These are phyloP conservation scores for Catalaphyllia jardinei DNA, from an alignment of 64 coral and sea anemone species.

Conservation along the genomic window DNA sequence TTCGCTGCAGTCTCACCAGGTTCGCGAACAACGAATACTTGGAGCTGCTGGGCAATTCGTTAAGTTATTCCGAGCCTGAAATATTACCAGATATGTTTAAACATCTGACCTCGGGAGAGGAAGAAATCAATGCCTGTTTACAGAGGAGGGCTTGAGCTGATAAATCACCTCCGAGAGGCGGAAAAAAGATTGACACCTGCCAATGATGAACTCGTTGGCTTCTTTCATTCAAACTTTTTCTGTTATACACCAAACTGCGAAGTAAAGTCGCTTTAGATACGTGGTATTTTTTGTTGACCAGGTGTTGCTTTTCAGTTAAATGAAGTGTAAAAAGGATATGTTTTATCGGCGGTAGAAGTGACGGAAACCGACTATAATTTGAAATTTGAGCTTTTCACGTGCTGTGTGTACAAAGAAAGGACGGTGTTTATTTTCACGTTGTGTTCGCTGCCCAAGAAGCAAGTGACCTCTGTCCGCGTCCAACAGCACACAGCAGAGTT, in stretches of 20 bases:
- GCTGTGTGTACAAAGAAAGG: background rate
- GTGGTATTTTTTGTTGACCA: too few relatives aligned
- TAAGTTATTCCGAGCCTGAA: background rate
- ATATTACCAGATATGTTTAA: background rate
- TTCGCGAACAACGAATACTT: background rate
- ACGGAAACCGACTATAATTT: background rate
- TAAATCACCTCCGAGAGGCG: background rate
- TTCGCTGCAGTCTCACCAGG: background rate
- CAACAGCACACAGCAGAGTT: background rate
- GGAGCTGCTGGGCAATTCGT: too few relatives aligned
- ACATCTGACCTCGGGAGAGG: background rate
- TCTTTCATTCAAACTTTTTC: background rate
- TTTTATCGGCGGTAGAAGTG: background rate
- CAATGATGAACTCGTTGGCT: slow-evolving; percentile 7
- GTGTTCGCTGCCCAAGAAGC: background rate
- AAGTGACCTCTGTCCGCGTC: background rate
- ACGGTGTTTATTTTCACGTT: slow-evolving; percentile 28
- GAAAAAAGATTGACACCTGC: slow-evolving; percentile 19
- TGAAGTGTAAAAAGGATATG: too few relatives aligned
- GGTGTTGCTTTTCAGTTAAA: too few relatives aligned
- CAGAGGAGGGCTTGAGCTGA: background rate
- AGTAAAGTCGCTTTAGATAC: background rate
- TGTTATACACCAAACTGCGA: background rate
- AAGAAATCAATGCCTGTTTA: background rate
- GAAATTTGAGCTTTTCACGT: slow-evolving; percentile 38